Conservation (phyloP, 2,113 vertebrate species). For the Cavia porcellus region DNA sequence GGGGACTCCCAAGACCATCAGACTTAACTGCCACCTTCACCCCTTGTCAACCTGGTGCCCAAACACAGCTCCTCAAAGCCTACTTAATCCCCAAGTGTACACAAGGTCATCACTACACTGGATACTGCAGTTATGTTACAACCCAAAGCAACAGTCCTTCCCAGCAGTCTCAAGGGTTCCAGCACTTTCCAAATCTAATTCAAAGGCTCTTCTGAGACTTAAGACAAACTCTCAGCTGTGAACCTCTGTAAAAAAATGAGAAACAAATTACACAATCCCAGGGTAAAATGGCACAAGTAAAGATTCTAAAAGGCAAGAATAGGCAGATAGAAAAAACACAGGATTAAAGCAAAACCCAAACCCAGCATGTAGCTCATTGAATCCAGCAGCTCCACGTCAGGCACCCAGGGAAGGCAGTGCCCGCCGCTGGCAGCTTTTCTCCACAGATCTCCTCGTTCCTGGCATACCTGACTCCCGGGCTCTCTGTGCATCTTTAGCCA, state of each 20-base stretch:
- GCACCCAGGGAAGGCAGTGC: background rate
- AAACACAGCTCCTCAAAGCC: background rate
- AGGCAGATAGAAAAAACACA: background rate
- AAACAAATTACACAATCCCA: background rate
- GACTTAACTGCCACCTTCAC: background rate
- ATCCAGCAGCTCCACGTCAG: background rate
- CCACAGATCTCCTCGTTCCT: background rate
- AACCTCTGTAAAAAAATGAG: background rate
- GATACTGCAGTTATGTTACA: background rate
- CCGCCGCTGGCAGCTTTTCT: background rate
- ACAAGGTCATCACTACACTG: background rate
- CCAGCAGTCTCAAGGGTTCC: background rate
- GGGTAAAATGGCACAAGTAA: background rate
- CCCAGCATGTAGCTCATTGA: background rate
- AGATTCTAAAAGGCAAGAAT: background rate
- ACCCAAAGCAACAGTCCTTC: background rate
- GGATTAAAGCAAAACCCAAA: background rate
- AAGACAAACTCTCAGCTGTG: background rate
- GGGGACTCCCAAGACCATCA: background rate
- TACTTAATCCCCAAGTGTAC: background rate
- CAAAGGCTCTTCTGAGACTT: background rate
- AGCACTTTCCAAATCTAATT: background rate
- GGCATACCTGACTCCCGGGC: background rate
- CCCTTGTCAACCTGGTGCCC: background rate
- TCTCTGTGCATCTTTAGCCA: background rate